A percentile compares a stretch with the other conserved stretches of the same genome.
These are phyloP conservation scores for Brachionichthys hirsutus DNA, from an alignment of 2,113 vertebrate genomes.

Conservation along the genomic window DNA sequence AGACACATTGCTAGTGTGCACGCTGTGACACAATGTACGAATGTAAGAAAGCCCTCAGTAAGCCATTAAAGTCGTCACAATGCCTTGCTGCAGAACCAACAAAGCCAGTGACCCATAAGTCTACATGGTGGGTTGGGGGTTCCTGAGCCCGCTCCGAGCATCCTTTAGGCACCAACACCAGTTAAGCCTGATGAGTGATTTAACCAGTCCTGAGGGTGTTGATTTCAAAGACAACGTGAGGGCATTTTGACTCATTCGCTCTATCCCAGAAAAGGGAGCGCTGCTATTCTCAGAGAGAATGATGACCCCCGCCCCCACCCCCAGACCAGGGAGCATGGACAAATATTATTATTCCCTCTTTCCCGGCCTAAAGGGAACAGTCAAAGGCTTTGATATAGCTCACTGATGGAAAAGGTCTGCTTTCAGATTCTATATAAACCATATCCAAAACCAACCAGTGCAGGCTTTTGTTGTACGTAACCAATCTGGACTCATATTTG, in stretches of 20 bases:
- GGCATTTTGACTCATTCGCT: slow-evolving; percentile 80
- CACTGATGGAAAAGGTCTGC: slow-evolving; percentile 12
- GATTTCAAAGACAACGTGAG: slow-evolving; percentile 65
- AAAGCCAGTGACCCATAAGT: slow-evolving; percentile 38
- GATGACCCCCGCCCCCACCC: too few relatives aligned
- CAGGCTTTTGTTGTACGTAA: not conserved
- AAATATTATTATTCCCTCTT: slow-evolving; percentile 15
- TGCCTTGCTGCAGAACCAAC: slow-evolving; percentile 14
- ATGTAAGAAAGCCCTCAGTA: slow-evolving; percentile 5
- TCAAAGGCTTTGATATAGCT: slow-evolving; percentile 15
- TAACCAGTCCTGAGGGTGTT: slow-evolving; percentile 34
- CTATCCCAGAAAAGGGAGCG: slow-evolving; percentile 29
- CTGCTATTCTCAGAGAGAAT: slow-evolving; percentile 44
- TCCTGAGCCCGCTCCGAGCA: slow-evolving; percentile 47
- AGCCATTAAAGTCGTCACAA: slow-evolving; percentile 33
- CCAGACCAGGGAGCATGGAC: slow-evolving; percentile 31
- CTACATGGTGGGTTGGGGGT: slow-evolving; percentile 12
- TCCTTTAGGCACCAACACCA: slow-evolving; percentile 32
- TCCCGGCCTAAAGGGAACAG: slow-evolving; percentile 17
- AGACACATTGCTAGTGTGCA: not conserved
- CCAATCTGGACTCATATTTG: not conserved
- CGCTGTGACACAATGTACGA: not conserved
- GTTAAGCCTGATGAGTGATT: slow-evolving; percentile 54
- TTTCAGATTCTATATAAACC: slow-evolving; percentile 22
- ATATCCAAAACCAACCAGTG: slow-evolving; percentile 9